Evolutionary conservation across 2,113 vertebrate species (phyloP), one percentile per base, ranked within the genome.

Genomic region (Platanista minor): DNA sequence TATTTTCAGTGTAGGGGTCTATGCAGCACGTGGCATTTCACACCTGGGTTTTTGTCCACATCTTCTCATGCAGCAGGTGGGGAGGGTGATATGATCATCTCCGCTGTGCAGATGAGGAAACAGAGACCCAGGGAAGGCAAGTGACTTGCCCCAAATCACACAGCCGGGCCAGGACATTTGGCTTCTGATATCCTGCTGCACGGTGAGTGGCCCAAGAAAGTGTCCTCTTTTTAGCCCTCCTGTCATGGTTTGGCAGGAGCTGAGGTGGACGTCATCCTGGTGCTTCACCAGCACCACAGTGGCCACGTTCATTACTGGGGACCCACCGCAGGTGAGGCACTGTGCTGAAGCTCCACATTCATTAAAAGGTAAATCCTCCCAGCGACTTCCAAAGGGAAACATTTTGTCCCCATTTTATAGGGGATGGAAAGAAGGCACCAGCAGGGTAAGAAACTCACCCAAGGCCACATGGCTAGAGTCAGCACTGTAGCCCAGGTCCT

Each of bases 281-380:
- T 2, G 6, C 78, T 46, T 46, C 25, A 14, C 10, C 13, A 27
- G n/a, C 17, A 4, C 33, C 21, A 3, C 41, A 11, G 14, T 4
- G 9, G 43, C 43, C 15, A 43, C 3, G 1, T 23, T 31, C 8
- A 0, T 10, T 12, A 23, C 9, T 61, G 18, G 31, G 59, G 52
- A 13, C 20, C 69, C 1, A 1, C 80, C 13, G 1, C 4, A 13
- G 39, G 49, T 1, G 1, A 31, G 80, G 33, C 14, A 3, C 39
- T 12, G 29, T 57, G 61, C 72, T 25, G 41, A 11, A 31, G 31
- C 14, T 17, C 49, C 36, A 5, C 31, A 17, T 67, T 33, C 12
- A 2, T 59, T 31, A 43, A 14, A 41, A 29, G 18, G 23, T 21
- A 36, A 54, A 90, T 46, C 17, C 46, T 67, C 78, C 23, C 69